A percentile compares a stretch with the other conserved stretches of the same genome.
Evolutionary conservation across 2,888 invertebrate genomes (phyloP).

Genomic region (Drosophila anceps): DNA sequence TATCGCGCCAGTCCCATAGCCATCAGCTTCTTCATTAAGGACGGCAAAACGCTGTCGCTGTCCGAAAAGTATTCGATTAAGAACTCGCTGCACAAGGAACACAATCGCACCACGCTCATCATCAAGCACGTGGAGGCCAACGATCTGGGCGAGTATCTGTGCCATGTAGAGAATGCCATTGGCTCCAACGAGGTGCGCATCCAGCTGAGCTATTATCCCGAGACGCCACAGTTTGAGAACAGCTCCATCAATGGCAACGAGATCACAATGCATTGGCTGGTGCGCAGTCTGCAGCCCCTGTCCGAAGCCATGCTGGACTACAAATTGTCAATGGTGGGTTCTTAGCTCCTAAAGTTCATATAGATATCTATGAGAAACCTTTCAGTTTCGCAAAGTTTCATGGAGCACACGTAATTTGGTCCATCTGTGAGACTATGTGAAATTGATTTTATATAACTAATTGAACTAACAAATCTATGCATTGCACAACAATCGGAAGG

Average conservation of each 20-base stretch:
- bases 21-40: constrained; percentile 76
- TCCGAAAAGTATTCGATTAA: constrained; percentile 84
- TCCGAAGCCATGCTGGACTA: constrained; percentile 84
- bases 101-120: constrained; percentile 87
- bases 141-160: constrained; percentile 92
- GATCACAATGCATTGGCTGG: constrained; percentile 82
- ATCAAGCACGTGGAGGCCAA: constrained; percentile 88
- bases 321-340: constrained; percentile 80
- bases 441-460: constrained; percentile 20
- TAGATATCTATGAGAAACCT: neutral
- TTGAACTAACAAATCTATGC: neutral
- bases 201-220: constrained; percentile 80
- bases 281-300: constrained; percentile 82
- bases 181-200: constrained; percentile 77
- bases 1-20: constrained; percentile 82
- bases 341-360: no score
- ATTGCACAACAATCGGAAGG: neutral
- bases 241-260: constrained; percentile 72
- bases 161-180: constrained; percentile 86
- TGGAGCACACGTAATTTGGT: constrained; percentile 10
- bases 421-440: constrained; percentile 32
- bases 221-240: constrained; percentile 82
- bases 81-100: constrained; percentile 84
- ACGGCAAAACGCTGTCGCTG: constrained; percentile 67
- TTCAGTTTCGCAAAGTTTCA: constrained; percentile 34